Percentiles rank a stretch among this genome's conserved stretches.
phyloP scores from a whole-genome alignment of 2,113 vertebrate genomes.

The Cephalopterus ornatus region DNA sequence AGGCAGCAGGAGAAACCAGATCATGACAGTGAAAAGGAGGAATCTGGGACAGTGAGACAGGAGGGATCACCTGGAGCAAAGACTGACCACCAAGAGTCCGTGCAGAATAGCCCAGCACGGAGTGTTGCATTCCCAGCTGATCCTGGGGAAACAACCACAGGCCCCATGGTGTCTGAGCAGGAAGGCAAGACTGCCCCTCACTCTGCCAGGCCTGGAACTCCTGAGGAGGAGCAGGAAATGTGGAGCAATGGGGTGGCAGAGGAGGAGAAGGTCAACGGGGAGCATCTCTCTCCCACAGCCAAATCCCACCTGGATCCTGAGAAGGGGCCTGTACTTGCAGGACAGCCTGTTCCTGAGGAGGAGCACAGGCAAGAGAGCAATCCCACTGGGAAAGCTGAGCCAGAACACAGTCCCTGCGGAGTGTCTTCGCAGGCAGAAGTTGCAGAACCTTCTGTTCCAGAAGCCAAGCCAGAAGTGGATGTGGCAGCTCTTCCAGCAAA shows the following conservation, averaged over 20 bases:
- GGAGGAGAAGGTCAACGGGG: conserved; percentile 2
- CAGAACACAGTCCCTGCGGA: background rate
- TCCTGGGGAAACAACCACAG: background rate
- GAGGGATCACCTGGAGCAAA: background rate
- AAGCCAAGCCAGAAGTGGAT: background rate
- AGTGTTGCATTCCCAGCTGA: background rate
- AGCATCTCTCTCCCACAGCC: background rate
- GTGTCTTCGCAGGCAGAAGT: background rate
- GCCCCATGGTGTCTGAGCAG: background rate
- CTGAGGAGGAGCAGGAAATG: background rate
- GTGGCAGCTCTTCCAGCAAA: background rate
- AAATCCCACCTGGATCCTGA: background rate
- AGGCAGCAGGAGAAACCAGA: conserved; percentile 39
- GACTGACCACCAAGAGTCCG: background rate
- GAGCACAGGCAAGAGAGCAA: background rate
- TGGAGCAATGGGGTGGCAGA: background rate
- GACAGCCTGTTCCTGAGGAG: background rate
- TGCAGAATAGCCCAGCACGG: background rate
- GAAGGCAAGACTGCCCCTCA: background rate
- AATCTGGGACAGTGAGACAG: background rate
- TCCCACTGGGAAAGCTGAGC: background rate
- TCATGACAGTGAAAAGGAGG: conserved; percentile 53
- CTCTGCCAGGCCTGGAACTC: background rate
- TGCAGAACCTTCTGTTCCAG: background rate
- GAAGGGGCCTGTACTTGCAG: background rate